Evolutionary conservation across 2,888 invertebrate species (phyloP), one percentile per base, ranked within the genome.

Genomic region (Epinotia brunnichana): DNA sequence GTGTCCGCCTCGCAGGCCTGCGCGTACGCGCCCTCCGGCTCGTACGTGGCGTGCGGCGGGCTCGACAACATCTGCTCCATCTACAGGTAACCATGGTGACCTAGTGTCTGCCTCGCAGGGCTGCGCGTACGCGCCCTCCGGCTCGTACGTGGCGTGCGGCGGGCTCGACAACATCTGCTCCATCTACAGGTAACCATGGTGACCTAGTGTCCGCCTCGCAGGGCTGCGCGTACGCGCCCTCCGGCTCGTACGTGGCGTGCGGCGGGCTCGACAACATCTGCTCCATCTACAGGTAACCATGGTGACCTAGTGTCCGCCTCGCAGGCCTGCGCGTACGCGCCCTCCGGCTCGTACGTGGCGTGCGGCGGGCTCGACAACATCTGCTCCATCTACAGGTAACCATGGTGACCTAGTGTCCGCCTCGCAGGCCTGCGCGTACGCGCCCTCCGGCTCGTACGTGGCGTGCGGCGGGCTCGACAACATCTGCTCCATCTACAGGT

Each of bases 81-180:
- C 21, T 24, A 24, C 21, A 24, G 21, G 21, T 24, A 24, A 24
- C 21, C 21, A 24, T 24, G 21, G 21, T 24, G 21, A 24, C 21
- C 21, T 24, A 24, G n/a, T n/a, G n/a, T n/a, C n/a, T n/a, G n/a
- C n/a, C n/a, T n/a, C n/a, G n/a, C n/a, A n/a, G n/a, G n/a, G n/a
- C 80, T 99, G 99, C 95, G 99, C 99, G 87, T 99, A 99, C 94
- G 99, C 99, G 79, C 99, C 99, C 77, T 99, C 99, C 76, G 99
- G 99, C 84, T 98, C 98, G 87, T 99, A 97, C 93, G 99, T 99
- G 80, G 99, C 99, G 76, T 99, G 99, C 95, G 99, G 99, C 83
- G 99, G 99, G 76, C 95, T 99, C 87, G 99, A 99, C 94, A 99
- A 99, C 95, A 99, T 99, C 93, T 99, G 99, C 96, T 99, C 99